Conservation (phyloP, 2,888 invertebrate species). For the Hanleya hanleyi region DNA sequence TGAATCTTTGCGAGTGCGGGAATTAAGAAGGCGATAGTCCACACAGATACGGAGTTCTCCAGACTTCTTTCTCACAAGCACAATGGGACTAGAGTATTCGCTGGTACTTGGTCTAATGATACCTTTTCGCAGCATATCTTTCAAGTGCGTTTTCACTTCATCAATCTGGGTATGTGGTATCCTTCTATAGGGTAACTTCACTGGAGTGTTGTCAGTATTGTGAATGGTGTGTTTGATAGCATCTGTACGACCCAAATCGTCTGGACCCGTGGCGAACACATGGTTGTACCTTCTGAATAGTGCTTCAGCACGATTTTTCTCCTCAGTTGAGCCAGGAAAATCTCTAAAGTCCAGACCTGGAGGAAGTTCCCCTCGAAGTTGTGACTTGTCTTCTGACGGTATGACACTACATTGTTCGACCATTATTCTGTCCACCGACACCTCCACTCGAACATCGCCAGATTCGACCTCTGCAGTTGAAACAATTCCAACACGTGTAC, state of each 20-base stretch:
- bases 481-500: not conserved
- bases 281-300: not conserved
- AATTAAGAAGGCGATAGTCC: conserved; percentile 37
- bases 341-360: not conserved
- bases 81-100: conserved; percentile 38
- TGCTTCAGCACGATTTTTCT: not conserved
- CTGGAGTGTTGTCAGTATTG: conserved; percentile 15
- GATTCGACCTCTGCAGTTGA: not conserved
- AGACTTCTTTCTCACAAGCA: conserved; percentile 36
- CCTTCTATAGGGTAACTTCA: conserved; percentile 28
- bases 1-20: conserved; percentile 28
- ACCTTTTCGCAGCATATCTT: conserved; percentile 25
- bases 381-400: not conserved
- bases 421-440: not conserved
- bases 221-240: conserved; percentile 24
- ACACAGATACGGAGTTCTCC: conserved; percentile 27
- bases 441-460: not conserved
- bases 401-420: not conserved
- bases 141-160: conserved; percentile 32
- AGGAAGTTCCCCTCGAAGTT: not conserved
- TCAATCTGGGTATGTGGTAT: conserved; percentile 29
- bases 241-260: conserved; percentile 30
- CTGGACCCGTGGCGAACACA: conserved; percentile 18
- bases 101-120: conserved; percentile 33
- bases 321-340: not conserved